Evolutionary conservation across 2,797 vertebrate species (phyloP), one percentile per base, ranked within the genome.

Genomic region (Sphenodon punctatus): DNA sequence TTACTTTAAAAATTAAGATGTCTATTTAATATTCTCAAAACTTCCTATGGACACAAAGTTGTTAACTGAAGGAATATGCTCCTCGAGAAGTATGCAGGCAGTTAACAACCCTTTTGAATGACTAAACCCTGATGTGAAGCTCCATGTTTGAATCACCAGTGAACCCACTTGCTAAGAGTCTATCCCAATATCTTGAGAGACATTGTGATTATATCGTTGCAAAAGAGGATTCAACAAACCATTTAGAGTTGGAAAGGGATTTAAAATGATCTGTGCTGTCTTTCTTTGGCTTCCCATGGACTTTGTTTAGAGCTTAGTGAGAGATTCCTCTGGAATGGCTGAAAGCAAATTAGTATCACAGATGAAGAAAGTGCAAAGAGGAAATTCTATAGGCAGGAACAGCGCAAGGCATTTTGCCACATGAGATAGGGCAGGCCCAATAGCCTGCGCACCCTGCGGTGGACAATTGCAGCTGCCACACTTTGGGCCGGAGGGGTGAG

Each of bases 241-340:
- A 56, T n/a, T n/a, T n/a, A n/a, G n/a, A n/a, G n/a, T n/a, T 81
- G 25, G 46, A 51, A 39, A 63, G 16, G 46, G n/a, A n/a, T n/a
- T 5, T 75, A 38, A 69, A 53, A 64, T 53, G 20, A 80, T 22
- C 8, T 9, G 34, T 38, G 55, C 10, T 7, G 19, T 43, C 80
- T 79, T 70, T 82, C 27, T 15, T 49, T 2, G 30, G 73, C 88
- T 87, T 76, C 41, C 51, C 23, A 60, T 78, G 78, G 61, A 30
- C 32, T 56, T 55, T 49, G 55, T 70, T 58, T 74, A 76, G 78
- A 68, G 3, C 9, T 56, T 64, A 23, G 59, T 61, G 39, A 42
- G 25, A 11, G 3, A 4, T 71, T 68, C 67, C 38, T 75, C 27
- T 25, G 15, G 23, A 68, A 16, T 6, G 41, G 36, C 25, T 78